Evolutionary conservation across 23 tunicate genomes (phyloP).

Genomic region (Ascidia mentula): DNA sequence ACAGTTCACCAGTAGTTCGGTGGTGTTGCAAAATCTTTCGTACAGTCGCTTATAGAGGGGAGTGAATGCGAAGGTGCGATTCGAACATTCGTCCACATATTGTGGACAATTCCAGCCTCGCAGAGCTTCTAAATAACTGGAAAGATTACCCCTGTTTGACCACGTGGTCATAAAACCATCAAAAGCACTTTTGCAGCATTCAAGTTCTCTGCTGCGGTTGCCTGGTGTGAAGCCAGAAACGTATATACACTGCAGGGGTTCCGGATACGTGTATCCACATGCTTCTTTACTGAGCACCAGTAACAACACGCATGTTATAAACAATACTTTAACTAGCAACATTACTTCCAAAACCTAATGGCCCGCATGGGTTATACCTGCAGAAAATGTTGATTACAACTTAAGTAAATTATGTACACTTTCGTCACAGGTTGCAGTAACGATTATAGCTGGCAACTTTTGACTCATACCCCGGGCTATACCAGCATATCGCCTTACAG

Average conservation of each 20-base stretch:
- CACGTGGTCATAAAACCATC: background rate
- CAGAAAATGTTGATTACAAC: too few relatives aligned
- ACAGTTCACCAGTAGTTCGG: background rate
- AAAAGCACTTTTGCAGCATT: background rate
- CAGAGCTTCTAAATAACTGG: background rate
- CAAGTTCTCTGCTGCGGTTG: slow-evolving; percentile 8
- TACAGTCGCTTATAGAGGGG: background rate
- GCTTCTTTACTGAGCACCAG: background rate
- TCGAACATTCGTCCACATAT: background rate
- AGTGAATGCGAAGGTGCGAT: slow-evolving; percentile 12
- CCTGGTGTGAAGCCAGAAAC: slow-evolving; percentile 8
- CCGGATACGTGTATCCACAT: background rate
- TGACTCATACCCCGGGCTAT: too few relatives aligned
- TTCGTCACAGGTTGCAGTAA: too few relatives aligned
- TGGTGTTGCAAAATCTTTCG: slow-evolving; percentile 13
- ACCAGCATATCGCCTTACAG: too few relatives aligned
- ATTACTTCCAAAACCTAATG: too few relatives aligned
- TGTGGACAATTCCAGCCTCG: slow-evolving; percentile 22
- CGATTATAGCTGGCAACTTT: too few relatives aligned
- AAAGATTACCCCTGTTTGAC: background rate
- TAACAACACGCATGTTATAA: background rate
- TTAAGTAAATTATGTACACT: too few relatives aligned
- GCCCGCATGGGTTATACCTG: too few relatives aligned
- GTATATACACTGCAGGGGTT: background rate
- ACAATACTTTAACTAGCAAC: too few relatives aligned